These are phyloP conservation scores for Potamarius usumacintae DNA, from an alignment of 2,113 vertebrate genomes.

Conservation along the genomic window DNA sequence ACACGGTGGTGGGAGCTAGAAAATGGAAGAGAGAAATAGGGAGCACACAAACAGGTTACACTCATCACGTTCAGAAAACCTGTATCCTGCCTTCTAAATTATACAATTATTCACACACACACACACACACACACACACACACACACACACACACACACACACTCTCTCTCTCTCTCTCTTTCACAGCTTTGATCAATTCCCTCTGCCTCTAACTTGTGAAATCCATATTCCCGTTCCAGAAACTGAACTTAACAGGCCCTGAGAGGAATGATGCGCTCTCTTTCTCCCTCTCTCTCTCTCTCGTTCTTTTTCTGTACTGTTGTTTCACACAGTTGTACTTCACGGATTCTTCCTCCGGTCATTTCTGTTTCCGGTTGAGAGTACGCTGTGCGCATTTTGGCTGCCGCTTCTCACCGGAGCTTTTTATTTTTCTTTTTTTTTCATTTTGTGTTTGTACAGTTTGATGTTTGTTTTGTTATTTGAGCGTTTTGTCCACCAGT, in stretches of 20 bases:
- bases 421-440: too few relatives aligned
- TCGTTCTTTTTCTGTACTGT: background rate
- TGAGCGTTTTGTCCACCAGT: too few relatives aligned
- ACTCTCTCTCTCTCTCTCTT: background rate
- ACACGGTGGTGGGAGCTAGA: conserved; percentile 64
- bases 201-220: conserved; percentile 15
- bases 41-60: conserved; percentile 56
- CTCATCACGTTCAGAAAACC: conserved; percentile 24
- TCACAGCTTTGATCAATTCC: conserved; percentile 21
- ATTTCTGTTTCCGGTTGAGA: too few relatives aligned
- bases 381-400: too few relatives aligned
- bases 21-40: conserved; percentile 42
- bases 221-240: conserved; percentile 41
- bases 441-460: too few relatives aligned
- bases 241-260: conserved; percentile 26
- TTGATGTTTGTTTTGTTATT: too few relatives aligned
- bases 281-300: background rate
- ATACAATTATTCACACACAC: conserved; percentile 29
- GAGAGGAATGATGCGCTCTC: background rate
- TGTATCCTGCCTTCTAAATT: conserved; percentile 17
- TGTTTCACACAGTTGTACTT: background rate
- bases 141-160: background rate
- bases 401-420: too few relatives aligned
- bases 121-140: background rate
- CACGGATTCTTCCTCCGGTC: background rate